Percentiles rank a stretch among this genome's conserved stretches.
These are phyloP conservation scores for Euclidia mi DNA, from an alignment of 2,888 invertebrate species.

Conservation along the genomic window DNA sequence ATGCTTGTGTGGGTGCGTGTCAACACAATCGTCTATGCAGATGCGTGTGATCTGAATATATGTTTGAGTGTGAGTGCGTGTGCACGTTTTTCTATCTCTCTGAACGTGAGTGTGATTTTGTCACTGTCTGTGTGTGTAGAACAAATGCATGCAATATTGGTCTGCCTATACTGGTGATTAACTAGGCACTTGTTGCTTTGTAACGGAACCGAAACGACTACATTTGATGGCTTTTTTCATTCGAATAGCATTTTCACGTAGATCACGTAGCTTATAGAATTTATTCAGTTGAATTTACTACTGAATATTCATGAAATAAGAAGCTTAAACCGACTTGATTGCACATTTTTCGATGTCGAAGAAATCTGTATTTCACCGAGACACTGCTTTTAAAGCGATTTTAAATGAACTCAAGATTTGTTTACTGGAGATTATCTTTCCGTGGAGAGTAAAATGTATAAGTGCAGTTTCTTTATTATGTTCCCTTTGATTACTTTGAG, in stretches of 20 bases:
- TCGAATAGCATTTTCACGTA: slow-evolving; percentile 11
- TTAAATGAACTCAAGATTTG: slow-evolving; percentile 14
- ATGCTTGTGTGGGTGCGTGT: background rate
- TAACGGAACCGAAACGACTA: background rate
- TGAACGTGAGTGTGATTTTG: too few relatives aligned
- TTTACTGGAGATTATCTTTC: background rate
- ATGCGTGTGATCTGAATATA: slow-evolving; percentile 1
- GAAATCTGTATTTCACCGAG: slow-evolving; percentile 12
- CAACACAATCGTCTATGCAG: background rate
- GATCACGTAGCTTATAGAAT: slow-evolving; percentile 16
- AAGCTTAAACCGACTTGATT: slow-evolving; percentile 8
- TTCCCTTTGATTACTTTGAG: background rate
- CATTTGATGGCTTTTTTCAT: slow-evolving; percentile 10
- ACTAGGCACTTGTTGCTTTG: slow-evolving; percentile 10
- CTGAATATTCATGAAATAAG: slow-evolving; percentile 20
- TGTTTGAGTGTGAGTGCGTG: too few relatives aligned
- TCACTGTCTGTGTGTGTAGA: background rate
- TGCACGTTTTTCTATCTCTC: too few relatives aligned
- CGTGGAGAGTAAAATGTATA: background rate
- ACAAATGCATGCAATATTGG: background rate
- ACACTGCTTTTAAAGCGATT: slow-evolving; percentile 9
- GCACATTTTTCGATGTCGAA: slow-evolving; percentile 16
- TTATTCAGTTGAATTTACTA: slow-evolving; percentile 17
- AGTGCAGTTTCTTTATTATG: slow-evolving; percentile 1
- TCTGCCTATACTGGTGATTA: background rate